Percentiles rank a stretch among this genome's conserved stretches.
These are phyloP conservation scores for Bothrops jararaca DNA, from an alignment of 2,113 vertebrate species.

Conservation along the genomic window DNA sequence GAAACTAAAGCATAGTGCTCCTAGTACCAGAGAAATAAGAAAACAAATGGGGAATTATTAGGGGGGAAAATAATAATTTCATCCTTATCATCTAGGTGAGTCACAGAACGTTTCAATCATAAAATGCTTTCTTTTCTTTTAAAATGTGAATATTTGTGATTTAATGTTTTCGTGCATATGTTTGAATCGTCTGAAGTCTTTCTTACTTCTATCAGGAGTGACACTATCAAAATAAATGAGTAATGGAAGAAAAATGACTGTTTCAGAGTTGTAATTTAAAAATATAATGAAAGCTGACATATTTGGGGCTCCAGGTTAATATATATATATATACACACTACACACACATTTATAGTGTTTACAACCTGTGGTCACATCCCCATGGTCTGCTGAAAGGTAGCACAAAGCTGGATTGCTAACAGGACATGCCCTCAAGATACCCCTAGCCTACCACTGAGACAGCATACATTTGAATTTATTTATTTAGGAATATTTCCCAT, in stretches of 20 bases:
- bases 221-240: conserved; percentile 4
- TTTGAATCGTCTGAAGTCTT: background rate
- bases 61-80: background rate
- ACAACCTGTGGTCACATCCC: background rate
- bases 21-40: background rate
- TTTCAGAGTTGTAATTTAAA: conserved; percentile 6
- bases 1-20: background rate
- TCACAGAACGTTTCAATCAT: background rate
- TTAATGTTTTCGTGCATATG: conserved; percentile 11
- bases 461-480: background rate
- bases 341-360: background rate
- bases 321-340: no score
- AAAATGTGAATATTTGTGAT: background rate
- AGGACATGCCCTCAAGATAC: background rate
- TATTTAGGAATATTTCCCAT: background rate
- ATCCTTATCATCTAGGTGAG: conserved; percentile 2
- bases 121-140: background rate
- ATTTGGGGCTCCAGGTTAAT: background rate
- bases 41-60: conserved; percentile 17
- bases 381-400: background rate
- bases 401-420: background rate
- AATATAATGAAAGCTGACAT: conserved; percentile 13
- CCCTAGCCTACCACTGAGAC: background rate
- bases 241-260: background rate
- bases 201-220: background rate